These are phyloP conservation scores for Acanthurus leucopareius DNA, from an alignment of 2,797 vertebrate species.

Conservation along the genomic window DNA sequence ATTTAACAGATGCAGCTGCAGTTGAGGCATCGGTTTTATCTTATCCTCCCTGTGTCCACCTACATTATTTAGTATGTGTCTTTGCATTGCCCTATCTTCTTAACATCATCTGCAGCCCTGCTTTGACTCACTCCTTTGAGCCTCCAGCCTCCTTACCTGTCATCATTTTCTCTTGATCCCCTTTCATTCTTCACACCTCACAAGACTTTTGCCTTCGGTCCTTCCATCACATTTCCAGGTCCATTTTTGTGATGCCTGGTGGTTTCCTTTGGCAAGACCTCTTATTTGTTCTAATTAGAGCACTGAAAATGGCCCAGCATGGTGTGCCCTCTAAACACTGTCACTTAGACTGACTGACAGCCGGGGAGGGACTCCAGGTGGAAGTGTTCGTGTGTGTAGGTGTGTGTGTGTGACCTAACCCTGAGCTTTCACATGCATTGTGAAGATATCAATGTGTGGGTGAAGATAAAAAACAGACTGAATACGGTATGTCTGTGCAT, in stretches of 20 bases:
- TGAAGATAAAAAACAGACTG: conserved; percentile 48
- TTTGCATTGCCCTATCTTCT: conserved; percentile 11
- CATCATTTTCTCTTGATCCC: conserved; percentile 3
- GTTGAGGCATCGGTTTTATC: not conserved
- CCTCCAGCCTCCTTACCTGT: conserved; percentile 4
- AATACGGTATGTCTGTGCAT: conserved; percentile 3
- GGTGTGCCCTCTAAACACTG: conserved; percentile 70
- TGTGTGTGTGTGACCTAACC: conserved; percentile 24
- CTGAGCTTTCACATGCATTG: conserved; percentile 34
- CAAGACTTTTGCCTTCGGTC: conserved; percentile 10
- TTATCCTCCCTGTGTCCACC: conserved; percentile 3
- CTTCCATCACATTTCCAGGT: conserved; percentile 42
- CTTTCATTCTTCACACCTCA: not conserved
- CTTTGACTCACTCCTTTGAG: conserved; percentile 10
- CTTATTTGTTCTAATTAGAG: conserved; percentile 73
- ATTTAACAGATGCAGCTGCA: not conserved
- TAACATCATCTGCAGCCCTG: not conserved
- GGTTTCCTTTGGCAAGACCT: conserved; percentile 62
- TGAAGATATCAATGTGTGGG: conserved; percentile 50
- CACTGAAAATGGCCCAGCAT: conserved; percentile 49
- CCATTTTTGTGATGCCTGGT: conserved; percentile 40
- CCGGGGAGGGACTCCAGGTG: conserved; percentile 46
- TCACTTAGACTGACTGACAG: conserved; percentile 65
- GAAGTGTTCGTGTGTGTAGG: conserved; percentile 23
- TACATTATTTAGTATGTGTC: conserved; percentile 23